A percentile compares a stretch with the other conserved stretches of the same genome.
Evolutionary conservation across 2,888 invertebrate species (phyloP).

Genomic region (Tetranychus piercei): DNA sequence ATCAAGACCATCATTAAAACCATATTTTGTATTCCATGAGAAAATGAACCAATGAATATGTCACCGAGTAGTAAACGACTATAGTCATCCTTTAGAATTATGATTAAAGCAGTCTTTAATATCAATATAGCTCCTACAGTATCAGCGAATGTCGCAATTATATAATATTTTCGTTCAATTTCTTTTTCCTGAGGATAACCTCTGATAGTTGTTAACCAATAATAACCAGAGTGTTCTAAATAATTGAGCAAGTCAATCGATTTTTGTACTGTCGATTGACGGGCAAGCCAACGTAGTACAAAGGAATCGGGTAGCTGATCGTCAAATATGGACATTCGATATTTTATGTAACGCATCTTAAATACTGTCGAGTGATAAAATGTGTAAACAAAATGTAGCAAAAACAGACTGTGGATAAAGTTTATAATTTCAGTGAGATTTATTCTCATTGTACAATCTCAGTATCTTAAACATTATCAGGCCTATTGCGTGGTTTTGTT

Average conservation of each 20-base stretch:
- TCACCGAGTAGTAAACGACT: background rate
- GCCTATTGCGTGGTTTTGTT: too few relatives aligned
- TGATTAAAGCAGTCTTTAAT: background rate
- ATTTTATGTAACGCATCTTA: too few relatives aligned
- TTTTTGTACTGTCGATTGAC: background rate
- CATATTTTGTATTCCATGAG: background rate
- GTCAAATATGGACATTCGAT: too few relatives aligned
- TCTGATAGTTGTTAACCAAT: background rate
- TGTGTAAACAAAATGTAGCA: too few relatives aligned
- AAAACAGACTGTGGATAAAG: too few relatives aligned
- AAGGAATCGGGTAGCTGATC: too few relatives aligned
- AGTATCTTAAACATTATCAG: too few relatives aligned
- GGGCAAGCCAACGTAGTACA: background rate
- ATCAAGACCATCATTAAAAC: background rate
- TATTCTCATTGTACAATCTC: too few relatives aligned
- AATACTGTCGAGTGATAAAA: too few relatives aligned
- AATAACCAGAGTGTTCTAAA: background rate
- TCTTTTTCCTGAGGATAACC: background rate
- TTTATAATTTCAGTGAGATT: too few relatives aligned
- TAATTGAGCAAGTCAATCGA: background rate
- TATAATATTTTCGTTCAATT: background rate
- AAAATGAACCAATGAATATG: background rate
- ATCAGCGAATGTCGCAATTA: background rate
- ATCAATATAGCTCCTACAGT: background rate
- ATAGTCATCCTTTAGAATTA: background rate